These are phyloP conservation scores for Psophia crepitans DNA, from an alignment of 2,113 vertebrate genomes.

Conservation along the genomic window DNA sequence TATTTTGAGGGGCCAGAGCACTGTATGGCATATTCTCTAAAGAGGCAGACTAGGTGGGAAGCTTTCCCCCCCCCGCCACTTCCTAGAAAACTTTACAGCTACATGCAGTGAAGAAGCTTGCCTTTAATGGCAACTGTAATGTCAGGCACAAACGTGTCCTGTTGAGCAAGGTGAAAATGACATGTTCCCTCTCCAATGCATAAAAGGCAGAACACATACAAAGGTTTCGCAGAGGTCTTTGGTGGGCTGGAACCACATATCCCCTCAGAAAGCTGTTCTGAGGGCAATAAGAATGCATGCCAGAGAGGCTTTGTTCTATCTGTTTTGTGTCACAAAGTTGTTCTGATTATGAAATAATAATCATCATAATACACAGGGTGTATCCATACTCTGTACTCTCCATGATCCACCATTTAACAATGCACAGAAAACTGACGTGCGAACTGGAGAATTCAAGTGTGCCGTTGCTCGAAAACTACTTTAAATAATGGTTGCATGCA, in stretches of 20 bases:
- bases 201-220: background rate
- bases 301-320: background rate
- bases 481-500: background rate
- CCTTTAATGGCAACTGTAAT: background rate
- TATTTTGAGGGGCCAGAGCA: background rate
- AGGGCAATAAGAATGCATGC: rapidly evolving
- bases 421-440: rapidly evolving
- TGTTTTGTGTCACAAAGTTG: background rate
- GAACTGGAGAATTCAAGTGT: background rate
- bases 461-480: background rate
- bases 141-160: background rate
- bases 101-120: background rate
- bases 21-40: background rate
- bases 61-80: background rate
- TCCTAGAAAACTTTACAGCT: background rate
- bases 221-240: background rate
- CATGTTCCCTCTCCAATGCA: background rate
- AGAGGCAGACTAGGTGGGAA: background rate
- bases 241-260: background rate
- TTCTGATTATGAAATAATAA: background rate
- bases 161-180: background rate
- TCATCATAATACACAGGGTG: background rate
- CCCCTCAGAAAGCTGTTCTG: background rate
- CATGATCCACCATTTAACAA: background rate
- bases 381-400: background rate